A percentile compares a stretch with the other conserved stretches of the same genome.
Conservation (phyloP, 1,140 invertebrate species). For the Probaryconus sp. region DNA sequence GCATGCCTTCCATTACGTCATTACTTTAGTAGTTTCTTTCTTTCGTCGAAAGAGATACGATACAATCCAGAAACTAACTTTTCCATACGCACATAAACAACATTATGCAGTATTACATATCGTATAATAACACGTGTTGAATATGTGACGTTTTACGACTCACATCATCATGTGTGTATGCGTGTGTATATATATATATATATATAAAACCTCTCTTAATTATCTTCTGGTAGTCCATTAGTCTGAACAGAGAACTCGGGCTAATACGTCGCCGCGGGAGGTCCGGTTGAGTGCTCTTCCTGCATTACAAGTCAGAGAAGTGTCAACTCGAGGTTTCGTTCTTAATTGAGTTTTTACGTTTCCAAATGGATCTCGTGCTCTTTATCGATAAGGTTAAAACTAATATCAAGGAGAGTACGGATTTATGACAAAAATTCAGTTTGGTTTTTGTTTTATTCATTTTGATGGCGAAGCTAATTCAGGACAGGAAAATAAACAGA, state of each 20-base stretch:
- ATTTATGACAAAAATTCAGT: no score
- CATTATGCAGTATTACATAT: constrained; percentile 30
- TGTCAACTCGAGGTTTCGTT: constrained; percentile 53
- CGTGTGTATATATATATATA: constrained; percentile 27
- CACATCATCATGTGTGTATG: no score
- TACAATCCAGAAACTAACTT: constrained; percentile 49
- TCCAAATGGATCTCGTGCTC: constrained; percentile 37
- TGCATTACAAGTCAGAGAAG: constrained; percentile 45
- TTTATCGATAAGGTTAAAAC: constrained; percentile 20
- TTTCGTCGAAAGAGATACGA: constrained; percentile 33
- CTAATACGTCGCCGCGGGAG: constrained; percentile 60
- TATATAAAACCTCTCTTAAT: constrained; percentile 67
- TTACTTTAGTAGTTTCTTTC: no score
- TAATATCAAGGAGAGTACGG: no score
- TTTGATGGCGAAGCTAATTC: no score
- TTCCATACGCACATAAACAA: constrained; percentile 45
- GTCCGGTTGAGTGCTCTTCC: constrained; percentile 54
- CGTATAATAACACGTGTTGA: constrained; percentile 52
- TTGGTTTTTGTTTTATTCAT: no score
- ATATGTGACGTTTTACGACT: constrained; percentile 49
- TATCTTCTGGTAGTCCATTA: constrained; percentile 68
- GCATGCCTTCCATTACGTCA: no score
- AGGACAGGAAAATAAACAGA: constrained; percentile 43
- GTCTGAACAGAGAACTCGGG: constrained; percentile 55
- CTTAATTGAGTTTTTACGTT: constrained; percentile 66